Base-by-base conservation (phyloP, 1,140 invertebrate genomes). In the Danaus plexippus region DNA sequence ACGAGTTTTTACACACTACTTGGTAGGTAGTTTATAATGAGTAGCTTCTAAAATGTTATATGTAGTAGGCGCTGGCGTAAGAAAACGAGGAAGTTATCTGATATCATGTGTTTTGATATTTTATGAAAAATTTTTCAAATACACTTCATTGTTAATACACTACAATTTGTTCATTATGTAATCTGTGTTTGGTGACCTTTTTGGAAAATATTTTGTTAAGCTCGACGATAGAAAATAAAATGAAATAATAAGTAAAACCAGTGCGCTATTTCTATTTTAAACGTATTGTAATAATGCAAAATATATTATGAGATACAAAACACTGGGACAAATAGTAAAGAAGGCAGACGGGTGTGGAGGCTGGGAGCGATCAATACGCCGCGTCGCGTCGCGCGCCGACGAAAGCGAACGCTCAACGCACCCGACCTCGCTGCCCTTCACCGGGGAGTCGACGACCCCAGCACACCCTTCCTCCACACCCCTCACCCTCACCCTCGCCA, bases 371-470 rank as follows among this genome's bases (percentile, higher is more conserved):
- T 77, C 73, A 73, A 80, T 79, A 54, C 54, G 69, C 54, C 67
- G 66, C 60, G 53, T 57, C 68, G 61, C 62, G 69, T 67, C 67
- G 68, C 70, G 67, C 67, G 69, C 71, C 80, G 75, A 70, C 76
- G 80, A 84, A 84, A 84, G 78, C 78, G 77, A 84, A 84, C 78
- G 80, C 75, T 69, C 22, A 32, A 32, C 22, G 22, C 22, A 32
- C 22, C 66, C 76, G 77, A 81, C 78, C 80, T 76, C 77, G 72
- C 75, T 84, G 81, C 77, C 79, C 79, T 82, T 83, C 82, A 83
- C 77, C 73, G 71, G 61, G 66, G 75, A 75, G 79, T 85, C 81
- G 77, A 74, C 80, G 82, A 85, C 78, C 80, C 73, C 74, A 69
- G 66, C 59, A 62, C 54, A 67, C 59, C 67, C 68, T 63, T 52